Base-by-base conservation (phyloP, 2,888 invertebrate genomes). In the Epinotia demarniana region DNA sequence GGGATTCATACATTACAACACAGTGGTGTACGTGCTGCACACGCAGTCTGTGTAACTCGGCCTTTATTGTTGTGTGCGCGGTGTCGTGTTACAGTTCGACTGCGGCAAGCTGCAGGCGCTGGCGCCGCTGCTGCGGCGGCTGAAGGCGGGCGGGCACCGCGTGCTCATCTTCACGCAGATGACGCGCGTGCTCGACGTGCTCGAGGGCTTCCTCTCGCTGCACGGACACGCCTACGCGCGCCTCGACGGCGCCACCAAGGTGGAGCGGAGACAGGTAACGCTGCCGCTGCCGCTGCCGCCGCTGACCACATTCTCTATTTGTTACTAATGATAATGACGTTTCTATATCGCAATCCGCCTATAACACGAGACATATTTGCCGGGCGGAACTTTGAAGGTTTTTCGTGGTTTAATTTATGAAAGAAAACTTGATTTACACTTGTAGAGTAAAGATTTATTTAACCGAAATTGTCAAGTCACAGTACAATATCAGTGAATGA, bases 131-230 rank as follows among this genome's bases (percentile, higher is more conserved):
- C 94, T 99, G 84, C 96, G 98, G 67, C 95, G 96, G 81, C 94
- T 99, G 62, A 98, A 98, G 91, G 93, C 95, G 23, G 98, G 95
- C 72, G 96, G 96, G 70, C 99, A 99, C 93, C 95, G 99, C 80
- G 99, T 97, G 79, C 95, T 99, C 46, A 98, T 99, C 83, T 99
- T 99, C 94, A 99, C 99, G 23, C 99, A 99, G 95, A 99, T 99
- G 99, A 99, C 99, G 16, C 97, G 98, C 89, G 99, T 99, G 98
- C 94, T 99, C 85, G 99, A 99, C 92, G 98, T 99, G 78, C 95
- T 99, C 60, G 99, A 99, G 94, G 97, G 97, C 61, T 99, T 99
- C 93, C 96, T 99, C 66, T 99, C 98, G 88, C 97, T 97, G 93
- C 99, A 99, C 90, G 99, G 99, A 1, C 98, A 99, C 90, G 97